These are phyloP conservation scores for Lasioglossum vierecki DNA, from an alignment of 2,888 invertebrate genomes.

Conservation along the genomic window DNA sequence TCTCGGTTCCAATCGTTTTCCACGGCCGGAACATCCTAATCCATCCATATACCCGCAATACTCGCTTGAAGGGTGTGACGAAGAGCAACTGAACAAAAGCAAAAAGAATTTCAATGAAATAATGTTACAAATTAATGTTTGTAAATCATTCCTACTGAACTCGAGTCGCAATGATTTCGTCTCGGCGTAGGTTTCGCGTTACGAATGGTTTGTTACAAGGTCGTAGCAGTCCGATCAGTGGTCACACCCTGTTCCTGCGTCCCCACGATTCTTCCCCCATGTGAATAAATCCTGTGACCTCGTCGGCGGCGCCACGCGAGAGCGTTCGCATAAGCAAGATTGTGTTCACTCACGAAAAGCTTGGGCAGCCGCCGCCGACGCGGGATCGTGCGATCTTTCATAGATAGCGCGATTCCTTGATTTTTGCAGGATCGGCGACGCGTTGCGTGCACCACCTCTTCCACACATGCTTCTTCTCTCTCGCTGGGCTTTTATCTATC, in stretches of 20 bases:
- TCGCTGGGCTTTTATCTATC: slow-evolving; percentile 67
- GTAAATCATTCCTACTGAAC: too few species aligned
- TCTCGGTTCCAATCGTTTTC: slow-evolving; percentile 63
- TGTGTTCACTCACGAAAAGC: slow-evolving; percentile 23
- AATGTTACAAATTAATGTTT: neutral
- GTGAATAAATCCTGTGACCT: slow-evolving; percentile 1
- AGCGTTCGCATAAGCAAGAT: neutral
- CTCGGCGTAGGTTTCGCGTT: neutral
- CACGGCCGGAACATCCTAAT: slow-evolving; percentile 4
- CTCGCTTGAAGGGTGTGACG: neutral
- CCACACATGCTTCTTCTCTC: slow-evolving; percentile 15
- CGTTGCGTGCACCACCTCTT: slow-evolving; percentile 29
- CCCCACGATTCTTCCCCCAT: neutral
- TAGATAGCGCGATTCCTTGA: slow-evolving; percentile 31
- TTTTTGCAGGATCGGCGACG: slow-evolving; percentile 26
- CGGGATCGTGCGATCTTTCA: neutral
- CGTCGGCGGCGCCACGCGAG: neutral
- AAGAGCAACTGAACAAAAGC: neutral
- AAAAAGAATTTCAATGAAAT: too few species aligned
- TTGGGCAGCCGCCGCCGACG: neutral
- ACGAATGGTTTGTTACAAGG: neutral
- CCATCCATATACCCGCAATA: neutral
- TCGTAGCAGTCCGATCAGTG: neutral
- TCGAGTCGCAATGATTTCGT: neutral
- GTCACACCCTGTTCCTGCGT: neutral